Percentiles rank a stretch among this genome's conserved stretches.
These are phyloP conservation scores for Penaeus vannamei DNA, from an alignment of 1,140 invertebrate species.

Conservation along the genomic window DNA sequence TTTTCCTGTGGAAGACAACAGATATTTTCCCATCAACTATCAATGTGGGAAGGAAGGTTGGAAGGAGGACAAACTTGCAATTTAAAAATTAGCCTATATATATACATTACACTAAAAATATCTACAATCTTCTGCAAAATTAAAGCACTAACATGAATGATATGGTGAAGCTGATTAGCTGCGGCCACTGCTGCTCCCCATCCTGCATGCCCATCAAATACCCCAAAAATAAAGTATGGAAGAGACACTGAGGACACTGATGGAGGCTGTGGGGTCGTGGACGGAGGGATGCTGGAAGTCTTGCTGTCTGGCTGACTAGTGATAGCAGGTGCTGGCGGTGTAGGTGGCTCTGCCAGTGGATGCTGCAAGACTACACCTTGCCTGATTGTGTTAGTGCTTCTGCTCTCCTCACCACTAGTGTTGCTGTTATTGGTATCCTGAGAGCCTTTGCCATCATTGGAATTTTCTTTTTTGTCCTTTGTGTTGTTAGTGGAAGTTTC, in stretches of 20 bases:
- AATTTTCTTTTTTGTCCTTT: conserved; percentile 46
- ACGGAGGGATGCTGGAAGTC: conserved; percentile 70
- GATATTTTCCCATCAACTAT: no score
- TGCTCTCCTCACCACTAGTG: no score
- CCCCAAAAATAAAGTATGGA: conserved; percentile 84
- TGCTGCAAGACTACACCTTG: no score
- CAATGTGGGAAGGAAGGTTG: no score
- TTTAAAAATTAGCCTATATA: background rate
- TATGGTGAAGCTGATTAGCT: conserved; percentile 83
- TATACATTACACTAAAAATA: conserved; percentile 50
- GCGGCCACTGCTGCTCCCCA: conserved; percentile 86
- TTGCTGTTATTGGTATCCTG: no score
- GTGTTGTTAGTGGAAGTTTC: conserved; percentile 34
- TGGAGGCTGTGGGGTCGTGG: conserved; percentile 27
- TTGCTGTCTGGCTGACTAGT: conserved; percentile 19
- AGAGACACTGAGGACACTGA: conserved; percentile 68
- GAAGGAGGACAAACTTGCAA: background rate
- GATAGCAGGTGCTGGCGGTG: background rate
- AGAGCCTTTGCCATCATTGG: background rate
- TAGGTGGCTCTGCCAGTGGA: background rate
- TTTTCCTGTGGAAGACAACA: conserved; percentile 46
- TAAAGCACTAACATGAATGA: conserved; percentile 79
- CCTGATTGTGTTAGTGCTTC: no score
- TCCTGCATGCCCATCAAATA: conserved; percentile 92
- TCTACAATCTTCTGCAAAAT: no score